phyloP scores from a whole-genome alignment of 2,888 invertebrate species.

The Dryadula phaetusa region DNA sequence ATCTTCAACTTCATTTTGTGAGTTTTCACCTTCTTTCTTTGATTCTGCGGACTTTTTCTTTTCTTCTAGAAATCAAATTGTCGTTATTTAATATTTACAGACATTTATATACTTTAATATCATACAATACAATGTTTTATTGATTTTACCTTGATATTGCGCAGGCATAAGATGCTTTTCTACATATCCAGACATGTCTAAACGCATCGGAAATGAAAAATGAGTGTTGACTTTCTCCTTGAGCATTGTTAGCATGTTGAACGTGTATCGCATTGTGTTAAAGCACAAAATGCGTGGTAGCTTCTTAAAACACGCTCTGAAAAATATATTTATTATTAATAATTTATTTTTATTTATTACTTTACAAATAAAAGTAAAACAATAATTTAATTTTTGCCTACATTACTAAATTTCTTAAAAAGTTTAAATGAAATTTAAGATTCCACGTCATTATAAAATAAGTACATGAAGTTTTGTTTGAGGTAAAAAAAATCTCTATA shows the following conservation, averaged over 20 bases:
- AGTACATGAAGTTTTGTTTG: too few species aligned
- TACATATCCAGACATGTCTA: constrained; percentile 97
- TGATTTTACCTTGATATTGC: constrained; percentile 87
- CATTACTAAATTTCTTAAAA: too few species aligned
- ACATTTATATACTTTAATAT: too few species aligned
- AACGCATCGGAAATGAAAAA: constrained; percentile 96
- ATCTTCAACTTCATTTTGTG: constrained; percentile 66
- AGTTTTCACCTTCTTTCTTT: constrained; percentile 72
- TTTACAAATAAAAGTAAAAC: too few species aligned
- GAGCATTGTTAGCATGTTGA: constrained; percentile 98
- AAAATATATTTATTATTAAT: constrained; percentile 36
- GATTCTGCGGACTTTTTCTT: constrained; percentile 55
- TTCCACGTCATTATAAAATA: too few species aligned
- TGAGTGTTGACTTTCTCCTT: constrained; percentile 99
- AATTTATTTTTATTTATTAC: not conserved
- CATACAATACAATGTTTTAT: too few species aligned
- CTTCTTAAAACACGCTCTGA: constrained; percentile 96
- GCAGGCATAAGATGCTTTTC: constrained; percentile 97
- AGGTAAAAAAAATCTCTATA: too few species aligned
- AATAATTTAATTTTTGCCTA: too few species aligned
- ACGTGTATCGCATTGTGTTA: constrained; percentile 98
- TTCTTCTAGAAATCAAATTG: not conserved
- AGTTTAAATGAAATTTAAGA: too few species aligned
- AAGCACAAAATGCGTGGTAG: constrained; percentile 96
- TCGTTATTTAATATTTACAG: not conserved